A percentile compares a stretch with the other conserved stretches of the same genome.
These are phyloP conservation scores for Neosalanx taihuensis DNA, from an alignment of 2,797 vertebrate genomes.

Conservation along the genomic window DNA sequence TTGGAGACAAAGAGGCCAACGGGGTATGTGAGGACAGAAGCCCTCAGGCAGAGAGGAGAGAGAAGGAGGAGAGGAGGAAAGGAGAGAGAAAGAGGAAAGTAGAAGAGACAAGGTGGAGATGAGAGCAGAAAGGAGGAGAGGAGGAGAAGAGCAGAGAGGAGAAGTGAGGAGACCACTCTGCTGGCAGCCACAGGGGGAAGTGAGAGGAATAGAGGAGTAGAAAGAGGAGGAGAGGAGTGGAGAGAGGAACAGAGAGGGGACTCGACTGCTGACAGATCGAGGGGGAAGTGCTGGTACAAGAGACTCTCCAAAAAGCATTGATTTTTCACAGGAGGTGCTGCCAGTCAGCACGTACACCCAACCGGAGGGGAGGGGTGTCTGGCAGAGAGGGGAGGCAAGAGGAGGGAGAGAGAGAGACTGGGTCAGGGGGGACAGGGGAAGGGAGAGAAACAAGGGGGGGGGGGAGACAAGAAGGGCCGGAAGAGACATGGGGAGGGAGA, in stretches of 20 bases:
- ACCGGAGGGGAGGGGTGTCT: conserved; percentile 41
- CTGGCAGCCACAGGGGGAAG: too few relatives aligned
- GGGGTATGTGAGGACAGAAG: conserved; percentile 42
- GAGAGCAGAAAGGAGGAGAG: too few relatives aligned
- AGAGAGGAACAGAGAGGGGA: too few relatives aligned
- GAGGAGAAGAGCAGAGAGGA: too few relatives aligned
- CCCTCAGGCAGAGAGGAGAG: conserved; percentile 34
- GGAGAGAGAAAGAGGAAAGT: too few relatives aligned
- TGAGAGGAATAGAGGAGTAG: too few relatives aligned
- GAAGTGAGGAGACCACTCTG: too few relatives aligned
- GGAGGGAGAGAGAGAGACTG: conserved; percentile 33
- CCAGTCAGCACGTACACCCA: conserved; percentile 68
- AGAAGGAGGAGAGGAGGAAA: not conserved
- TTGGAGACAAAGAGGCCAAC: conserved; percentile 1
- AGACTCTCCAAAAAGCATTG: conserved; percentile 65
- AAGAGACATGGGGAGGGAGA: too few relatives aligned
- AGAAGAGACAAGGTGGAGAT: conserved; percentile 42
- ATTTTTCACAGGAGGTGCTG: conserved; percentile 62
- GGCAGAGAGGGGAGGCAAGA: conserved; percentile 30
- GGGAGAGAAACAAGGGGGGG: conserved; percentile 33
- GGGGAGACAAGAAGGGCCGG: conserved; percentile 32
- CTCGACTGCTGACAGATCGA: too few relatives aligned
- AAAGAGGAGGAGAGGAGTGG: too few relatives aligned
- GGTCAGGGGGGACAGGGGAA: conserved; percentile 23
- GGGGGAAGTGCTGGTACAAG: conserved; percentile 38